Evolutionary conservation across 2,113 vertebrate species (phyloP).

Genomic region (Phodopus roborovskii): DNA sequence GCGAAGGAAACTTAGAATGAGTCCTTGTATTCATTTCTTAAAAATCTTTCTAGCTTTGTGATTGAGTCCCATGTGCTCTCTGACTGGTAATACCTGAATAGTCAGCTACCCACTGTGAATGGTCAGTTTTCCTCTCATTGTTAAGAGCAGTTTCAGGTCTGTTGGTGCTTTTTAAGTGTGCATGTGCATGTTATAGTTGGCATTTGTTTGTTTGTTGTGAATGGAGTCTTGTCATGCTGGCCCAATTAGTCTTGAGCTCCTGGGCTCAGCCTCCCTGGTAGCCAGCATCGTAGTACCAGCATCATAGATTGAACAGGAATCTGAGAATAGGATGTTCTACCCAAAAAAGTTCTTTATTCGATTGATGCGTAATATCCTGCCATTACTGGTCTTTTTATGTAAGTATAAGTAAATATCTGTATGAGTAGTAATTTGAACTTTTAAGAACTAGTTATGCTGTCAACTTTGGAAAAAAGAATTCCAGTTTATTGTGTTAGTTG

Average conservation of each 20-base stretch:
- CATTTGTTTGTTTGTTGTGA: not conserved
- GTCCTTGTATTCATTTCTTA: not conserved
- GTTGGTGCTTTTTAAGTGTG: not conserved
- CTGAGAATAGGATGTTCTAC: not conserved
- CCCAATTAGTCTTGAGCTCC: not conserved
- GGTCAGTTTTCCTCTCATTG: not conserved
- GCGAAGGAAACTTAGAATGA: not conserved
- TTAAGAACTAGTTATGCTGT: not conserved
- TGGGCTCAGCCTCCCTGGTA: not conserved
- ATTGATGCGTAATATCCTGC: not conserved
- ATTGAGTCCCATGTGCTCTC: not conserved
- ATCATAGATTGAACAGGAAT: not conserved
- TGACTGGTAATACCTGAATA: not conserved
- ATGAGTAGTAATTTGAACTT: not conserved
- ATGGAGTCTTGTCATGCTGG: not conserved
- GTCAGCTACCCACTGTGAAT: not conserved
- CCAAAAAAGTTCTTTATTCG: not conserved
- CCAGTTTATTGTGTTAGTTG: not conserved
- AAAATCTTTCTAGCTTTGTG: not conserved
- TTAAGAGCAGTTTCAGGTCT: slow-evolving; percentile 4
- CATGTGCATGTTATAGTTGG: not conserved
- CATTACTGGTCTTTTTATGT: not conserved
- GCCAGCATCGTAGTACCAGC: too few species aligned
- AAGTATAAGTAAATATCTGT: not conserved
- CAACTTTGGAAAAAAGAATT: not conserved